Evolutionary conservation across 2,888 invertebrate genomes (phyloP).

Genomic region (Furcula furcula): DNA sequence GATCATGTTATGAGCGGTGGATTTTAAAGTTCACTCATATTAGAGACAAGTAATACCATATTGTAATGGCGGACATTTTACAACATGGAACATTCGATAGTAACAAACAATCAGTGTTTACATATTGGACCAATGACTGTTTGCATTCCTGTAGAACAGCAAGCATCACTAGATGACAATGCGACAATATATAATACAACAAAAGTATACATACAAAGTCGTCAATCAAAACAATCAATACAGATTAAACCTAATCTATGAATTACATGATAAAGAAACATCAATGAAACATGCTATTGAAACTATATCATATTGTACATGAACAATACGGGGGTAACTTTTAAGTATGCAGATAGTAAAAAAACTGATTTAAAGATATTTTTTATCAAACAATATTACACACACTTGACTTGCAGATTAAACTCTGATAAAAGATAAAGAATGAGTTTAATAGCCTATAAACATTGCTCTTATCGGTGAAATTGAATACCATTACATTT

Average conservation of each 20-base stretch:
- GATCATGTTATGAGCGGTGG: conserved; percentile 15
- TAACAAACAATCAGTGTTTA: conserved; percentile 50
- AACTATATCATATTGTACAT: conserved; percentile 45
- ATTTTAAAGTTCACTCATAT: conserved; percentile 36
- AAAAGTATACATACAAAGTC: conserved; percentile 58
- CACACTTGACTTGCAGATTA: conserved; percentile 59
- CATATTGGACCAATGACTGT: conserved; percentile 46
- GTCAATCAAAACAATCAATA: conserved; percentile 56
- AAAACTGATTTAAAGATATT: conserved; percentile 66
- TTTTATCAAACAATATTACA: conserved; percentile 58
- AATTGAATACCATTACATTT: conserved; percentile 3
- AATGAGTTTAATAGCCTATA: conserved; percentile 66
- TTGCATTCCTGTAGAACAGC: conserved; percentile 53
- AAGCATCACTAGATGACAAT: conserved; percentile 57
- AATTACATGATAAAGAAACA: conserved; percentile 52
- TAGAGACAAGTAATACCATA: conserved; percentile 17
- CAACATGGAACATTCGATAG: conserved; percentile 38
- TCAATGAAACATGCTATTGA: conserved; percentile 48
- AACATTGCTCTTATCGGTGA: conserved; percentile 36
- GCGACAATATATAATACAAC: too few relatives aligned
- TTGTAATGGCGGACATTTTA: conserved; percentile 41
- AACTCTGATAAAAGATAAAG: conserved; percentile 62
- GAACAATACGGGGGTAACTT: conserved; percentile 33
- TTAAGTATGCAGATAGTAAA: conserved; percentile 34
- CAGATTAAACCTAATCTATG: conserved; percentile 31